Evolutionary conservation across 1,140 invertebrate species (phyloP).

Genomic region (Drosophila melanogaster): DNA sequence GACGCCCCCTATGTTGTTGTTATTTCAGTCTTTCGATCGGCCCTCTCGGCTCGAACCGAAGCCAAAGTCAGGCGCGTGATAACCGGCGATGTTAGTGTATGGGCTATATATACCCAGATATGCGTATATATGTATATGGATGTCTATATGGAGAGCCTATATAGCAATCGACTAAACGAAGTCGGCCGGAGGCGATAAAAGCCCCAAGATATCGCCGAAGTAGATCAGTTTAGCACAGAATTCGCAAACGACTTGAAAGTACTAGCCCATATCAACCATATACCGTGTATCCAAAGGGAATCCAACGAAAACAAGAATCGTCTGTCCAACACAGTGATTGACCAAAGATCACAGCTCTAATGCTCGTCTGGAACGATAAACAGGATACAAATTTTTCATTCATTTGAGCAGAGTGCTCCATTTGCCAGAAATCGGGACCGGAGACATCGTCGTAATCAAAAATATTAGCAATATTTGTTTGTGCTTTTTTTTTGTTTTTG

Average conservation of each 20-base stretch:
- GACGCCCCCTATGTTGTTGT: slow-evolving; percentile 33
- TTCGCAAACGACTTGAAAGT: slow-evolving; percentile 46
- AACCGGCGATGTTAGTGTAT: slow-evolving; percentile 22
- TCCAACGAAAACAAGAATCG: neutral
- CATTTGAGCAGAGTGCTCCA: slow-evolving; percentile 54
- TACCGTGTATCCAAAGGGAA: too few relatives aligned
- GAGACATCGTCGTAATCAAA: neutral
- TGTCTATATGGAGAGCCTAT: slow-evolving; percentile 31
- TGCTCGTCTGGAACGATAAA: slow-evolving; percentile 82
- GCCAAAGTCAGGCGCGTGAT: slow-evolving; percentile 56
- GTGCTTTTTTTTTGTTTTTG: slow-evolving; percentile 31
- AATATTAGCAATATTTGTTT: slow-evolving; percentile 26
- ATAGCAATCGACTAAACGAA: slow-evolving; percentile 32
- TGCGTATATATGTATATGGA: neutral
- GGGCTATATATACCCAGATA: slow-evolving; percentile 31
- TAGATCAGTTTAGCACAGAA: slow-evolving; percentile 81
- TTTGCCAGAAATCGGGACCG: slow-evolving; percentile 3
- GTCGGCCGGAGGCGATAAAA: slow-evolving; percentile 71
- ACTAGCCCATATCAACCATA: neutral
- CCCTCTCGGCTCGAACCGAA: slow-evolving; percentile 39
- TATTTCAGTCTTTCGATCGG: slow-evolving; percentile 20
- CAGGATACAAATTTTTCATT: slow-evolving; percentile 78
- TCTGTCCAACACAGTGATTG: neutral
- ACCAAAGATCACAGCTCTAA: slow-evolving; percentile 44
- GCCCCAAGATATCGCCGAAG: slow-evolving; percentile 66